Percentiles rank a stretch among this genome's conserved stretches.
phyloP scores from a whole-genome alignment of 1,140 invertebrate genomes.

The Ladona fulva region DNA sequence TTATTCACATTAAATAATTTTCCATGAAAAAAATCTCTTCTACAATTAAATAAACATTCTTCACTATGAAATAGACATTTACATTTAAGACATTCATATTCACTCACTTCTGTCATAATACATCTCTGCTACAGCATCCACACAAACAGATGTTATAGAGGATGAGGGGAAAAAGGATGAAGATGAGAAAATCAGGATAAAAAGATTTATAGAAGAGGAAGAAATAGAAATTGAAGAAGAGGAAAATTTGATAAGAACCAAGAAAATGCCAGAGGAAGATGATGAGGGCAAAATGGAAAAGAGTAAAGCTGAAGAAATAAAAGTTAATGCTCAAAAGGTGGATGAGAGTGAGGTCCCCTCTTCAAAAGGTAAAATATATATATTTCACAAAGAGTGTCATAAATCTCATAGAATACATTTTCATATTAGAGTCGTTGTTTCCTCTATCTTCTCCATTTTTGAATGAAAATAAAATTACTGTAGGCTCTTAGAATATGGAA shows the following conservation, averaged over 20 bases:
- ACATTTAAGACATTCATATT: not conserved
- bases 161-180: not conserved
- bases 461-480: no score
- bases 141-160: constrained; percentile 5
- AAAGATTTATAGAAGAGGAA: constrained; percentile 11
- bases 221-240: constrained; percentile 15
- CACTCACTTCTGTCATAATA: not conserved
- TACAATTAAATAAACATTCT: no score
- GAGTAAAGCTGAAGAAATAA: not conserved
- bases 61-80: not conserved
- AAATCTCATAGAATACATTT: no score
- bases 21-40: no score
- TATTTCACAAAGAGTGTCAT: no score
- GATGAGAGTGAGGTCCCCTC: not conserved
- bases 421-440: no score
- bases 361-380: not conserved
- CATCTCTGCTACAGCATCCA: not conserved
- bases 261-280: constrained; percentile 14
- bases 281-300: constrained; percentile 13
- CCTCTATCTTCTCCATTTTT: no score
- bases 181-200: not conserved
- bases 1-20: no score
- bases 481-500: no score
- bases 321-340: not conserved
- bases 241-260: constrained; percentile 10